A percentile compares a stretch with the other conserved stretches of the same genome.
Conservation (phyloP, 1,140 invertebrate genomes). For the Lucilia cuprina region DNA sequence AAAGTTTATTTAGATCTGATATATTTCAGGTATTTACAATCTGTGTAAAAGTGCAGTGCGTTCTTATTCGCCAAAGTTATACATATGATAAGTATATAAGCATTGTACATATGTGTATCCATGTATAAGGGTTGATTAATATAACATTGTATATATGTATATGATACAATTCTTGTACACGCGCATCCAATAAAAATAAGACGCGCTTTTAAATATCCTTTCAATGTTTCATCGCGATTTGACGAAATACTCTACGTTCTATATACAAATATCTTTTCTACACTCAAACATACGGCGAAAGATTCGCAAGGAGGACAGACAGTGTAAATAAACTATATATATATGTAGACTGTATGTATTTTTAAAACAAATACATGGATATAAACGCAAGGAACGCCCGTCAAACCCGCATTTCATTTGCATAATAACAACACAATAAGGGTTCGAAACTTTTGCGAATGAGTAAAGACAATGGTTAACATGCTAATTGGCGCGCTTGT, state of each 20-base stretch:
- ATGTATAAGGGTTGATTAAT: conserved; percentile 43
- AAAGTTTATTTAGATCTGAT: background rate
- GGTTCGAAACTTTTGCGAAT: conserved; percentile 18
- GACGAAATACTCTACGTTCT: conserved; percentile 8
- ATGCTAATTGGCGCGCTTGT: conserved; percentile 62
- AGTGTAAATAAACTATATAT: background rate
- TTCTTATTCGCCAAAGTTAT: conserved; percentile 48
- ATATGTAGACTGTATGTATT: background rate
- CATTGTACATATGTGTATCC: conserved; percentile 16
- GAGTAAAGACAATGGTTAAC: conserved; percentile 48
- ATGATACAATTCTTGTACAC: background rate
- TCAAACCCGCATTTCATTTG: conserved; percentile 16
- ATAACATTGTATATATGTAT: conserved; percentile 20
- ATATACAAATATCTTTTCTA: background rate
- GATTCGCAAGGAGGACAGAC: background rate
- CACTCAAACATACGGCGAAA: background rate
- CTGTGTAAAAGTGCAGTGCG: conserved; percentile 24
- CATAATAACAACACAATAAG: conserved; percentile 43
- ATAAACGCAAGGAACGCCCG: background rate
- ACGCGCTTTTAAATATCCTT: conserved; percentile 28
- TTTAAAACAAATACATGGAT: background rate
- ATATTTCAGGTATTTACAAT: background rate
- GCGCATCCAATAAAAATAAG: conserved; percentile 35
- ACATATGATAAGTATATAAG: conserved; percentile 21
- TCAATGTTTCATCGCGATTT: conserved; percentile 8